Percentiles rank a stretch among this genome's conserved stretches.
These are phyloP conservation scores for Poeciliopsis gracilis DNA, from an alignment of 2,797 vertebrate species.

Conservation along the genomic window DNA sequence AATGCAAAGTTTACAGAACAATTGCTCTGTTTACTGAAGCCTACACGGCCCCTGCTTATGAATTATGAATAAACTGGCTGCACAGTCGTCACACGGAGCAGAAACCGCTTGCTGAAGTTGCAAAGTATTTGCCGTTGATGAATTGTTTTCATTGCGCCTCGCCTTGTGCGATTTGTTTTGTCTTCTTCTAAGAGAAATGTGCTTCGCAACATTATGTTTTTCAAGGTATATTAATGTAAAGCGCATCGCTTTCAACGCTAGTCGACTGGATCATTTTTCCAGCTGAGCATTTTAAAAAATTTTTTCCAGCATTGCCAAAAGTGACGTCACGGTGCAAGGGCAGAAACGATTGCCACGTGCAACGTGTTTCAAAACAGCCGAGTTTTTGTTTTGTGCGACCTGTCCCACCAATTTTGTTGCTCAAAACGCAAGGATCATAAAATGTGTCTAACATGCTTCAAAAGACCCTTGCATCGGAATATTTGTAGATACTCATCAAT, in stretches of 20 bases:
- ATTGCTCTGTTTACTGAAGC: conserved; percentile 4
- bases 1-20: conserved; percentile 28
- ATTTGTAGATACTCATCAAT: not conserved
- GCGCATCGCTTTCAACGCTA: not conserved
- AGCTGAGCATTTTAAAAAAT: not conserved
- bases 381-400: not conserved
- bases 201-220: not conserved
- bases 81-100: not conserved
- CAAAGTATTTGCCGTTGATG: not conserved
- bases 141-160: not conserved
- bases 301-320: not conserved
- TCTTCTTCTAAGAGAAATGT: not conserved
- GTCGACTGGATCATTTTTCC: not conserved
- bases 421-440: not conserved
- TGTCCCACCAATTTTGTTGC: not conserved
- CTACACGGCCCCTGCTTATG: not conserved
- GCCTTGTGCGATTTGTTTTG: not conserved
- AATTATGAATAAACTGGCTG: not conserved
- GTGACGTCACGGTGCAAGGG: not conserved
- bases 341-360: not conserved
- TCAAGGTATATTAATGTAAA: not conserved
- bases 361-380: not conserved
- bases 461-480: not conserved
- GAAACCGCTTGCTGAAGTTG: not conserved
- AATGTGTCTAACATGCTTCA: not conserved